Conservation (phyloP, 2,888 invertebrate genomes). For the Hirudinaria manillensis region DNA sequence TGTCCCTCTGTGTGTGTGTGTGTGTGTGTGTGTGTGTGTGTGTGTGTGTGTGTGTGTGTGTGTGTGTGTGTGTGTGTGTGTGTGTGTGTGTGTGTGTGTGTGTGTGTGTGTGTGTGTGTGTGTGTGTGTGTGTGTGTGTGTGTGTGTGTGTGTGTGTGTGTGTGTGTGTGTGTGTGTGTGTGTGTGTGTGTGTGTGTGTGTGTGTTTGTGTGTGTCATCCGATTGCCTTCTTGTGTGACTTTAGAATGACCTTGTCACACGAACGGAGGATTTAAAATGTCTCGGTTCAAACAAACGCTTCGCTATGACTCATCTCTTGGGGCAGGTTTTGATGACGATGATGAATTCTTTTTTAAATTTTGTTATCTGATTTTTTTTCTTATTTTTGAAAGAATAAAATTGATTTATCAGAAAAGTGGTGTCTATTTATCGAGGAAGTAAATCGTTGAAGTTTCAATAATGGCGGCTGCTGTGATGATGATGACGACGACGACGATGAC, state of each 20-base stretch:
- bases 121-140: background rate
- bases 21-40: background rate
- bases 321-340: too few relatives aligned
- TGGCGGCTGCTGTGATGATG: too few relatives aligned
- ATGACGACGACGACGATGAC: too few relatives aligned
- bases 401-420: too few relatives aligned
- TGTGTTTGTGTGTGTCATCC: slow-evolving; percentile 2
- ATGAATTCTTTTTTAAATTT: too few relatives aligned
- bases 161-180: background rate
- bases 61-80: background rate
- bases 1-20: background rate
- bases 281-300: too few relatives aligned
- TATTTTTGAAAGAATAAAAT: too few relatives aligned
- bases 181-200: background rate
- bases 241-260: background rate
- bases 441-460: too few relatives aligned
- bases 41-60: background rate
- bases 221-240: background rate
- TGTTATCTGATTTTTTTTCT: too few relatives aligned
- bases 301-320: too few relatives aligned
- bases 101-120: background rate
- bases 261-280: too few relatives aligned
- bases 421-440: too few relatives aligned
- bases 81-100: background rate
- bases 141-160: slow-evolving; percentile 1